phyloP scores from a whole-genome alignment of 2,888 invertebrate genomes.

The Gerris lacustris region DNA sequence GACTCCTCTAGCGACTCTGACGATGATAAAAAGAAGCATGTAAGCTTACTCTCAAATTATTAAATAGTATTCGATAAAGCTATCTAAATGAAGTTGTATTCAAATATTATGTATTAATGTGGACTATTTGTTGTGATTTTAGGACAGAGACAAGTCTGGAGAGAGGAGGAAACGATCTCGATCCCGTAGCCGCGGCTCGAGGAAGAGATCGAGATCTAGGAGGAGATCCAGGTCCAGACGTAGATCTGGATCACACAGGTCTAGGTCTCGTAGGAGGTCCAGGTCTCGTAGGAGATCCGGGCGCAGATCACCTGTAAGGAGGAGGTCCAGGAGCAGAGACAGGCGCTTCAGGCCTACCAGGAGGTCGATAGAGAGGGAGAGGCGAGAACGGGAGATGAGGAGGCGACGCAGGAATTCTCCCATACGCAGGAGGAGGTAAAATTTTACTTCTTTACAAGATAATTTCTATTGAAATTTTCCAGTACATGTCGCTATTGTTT shows the following conservation, averaged over 20 bases:
- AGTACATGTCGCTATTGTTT: too few relatives aligned
- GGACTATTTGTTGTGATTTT: not conserved
- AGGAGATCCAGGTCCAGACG: slow-evolving; percentile 17
- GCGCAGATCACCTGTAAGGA: slow-evolving; percentile 36
- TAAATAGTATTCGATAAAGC: not conserved
- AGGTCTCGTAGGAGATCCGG: slow-evolving; percentile 33
- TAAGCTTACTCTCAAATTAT: not conserved
- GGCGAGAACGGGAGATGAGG: slow-evolving; percentile 38
- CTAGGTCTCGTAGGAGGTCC: slow-evolving; percentile 19
- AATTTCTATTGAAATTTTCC: too few relatives aligned
- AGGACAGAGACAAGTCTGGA: slow-evolving; percentile 14
- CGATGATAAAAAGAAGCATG: slow-evolving; percentile 39
- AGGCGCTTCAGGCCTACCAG: slow-evolving; percentile 37
- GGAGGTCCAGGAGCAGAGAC: slow-evolving; percentile 35
- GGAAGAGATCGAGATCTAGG: slow-evolving; percentile 18
- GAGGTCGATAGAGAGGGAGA: slow-evolving; percentile 32
- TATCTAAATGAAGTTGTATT: not conserved
- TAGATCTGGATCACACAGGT: slow-evolving; percentile 21
- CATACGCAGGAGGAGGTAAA: slow-evolving; percentile 17
- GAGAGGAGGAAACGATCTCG: slow-evolving; percentile 19
- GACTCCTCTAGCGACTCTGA: slow-evolving; percentile 57
- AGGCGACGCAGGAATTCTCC: slow-evolving; percentile 33
- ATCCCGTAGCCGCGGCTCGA: slow-evolving; percentile 19
- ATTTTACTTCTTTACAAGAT: too few relatives aligned
- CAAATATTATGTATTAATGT: not conserved